These are phyloP conservation scores for Melikaiella ostensackeni DNA, from an alignment of 2,888 invertebrate genomes.

Conservation along the genomic window DNA sequence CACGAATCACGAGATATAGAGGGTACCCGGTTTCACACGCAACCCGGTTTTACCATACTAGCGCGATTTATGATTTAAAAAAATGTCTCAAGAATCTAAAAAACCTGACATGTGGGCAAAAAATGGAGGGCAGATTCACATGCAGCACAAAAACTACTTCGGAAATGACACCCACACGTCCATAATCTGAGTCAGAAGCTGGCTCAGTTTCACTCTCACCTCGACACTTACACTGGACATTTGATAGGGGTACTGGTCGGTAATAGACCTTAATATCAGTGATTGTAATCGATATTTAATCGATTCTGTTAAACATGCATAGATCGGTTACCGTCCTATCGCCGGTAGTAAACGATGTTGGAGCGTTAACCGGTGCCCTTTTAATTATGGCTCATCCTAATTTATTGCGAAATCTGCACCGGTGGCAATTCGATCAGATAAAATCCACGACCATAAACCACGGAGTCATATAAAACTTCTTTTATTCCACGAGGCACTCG, in stretches of 20 bases:
- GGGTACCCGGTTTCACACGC: no score
- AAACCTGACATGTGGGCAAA: no score
- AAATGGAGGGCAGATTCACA: no score
- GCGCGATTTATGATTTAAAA: no score
- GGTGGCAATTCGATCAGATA: slow-evolving; percentile 75
- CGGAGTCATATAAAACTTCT: slow-evolving; percentile 35
- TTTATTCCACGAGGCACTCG: slow-evolving; percentile 17
- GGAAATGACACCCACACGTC: neutral
- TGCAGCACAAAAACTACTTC: no score
- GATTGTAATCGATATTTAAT: slow-evolving; percentile 41
- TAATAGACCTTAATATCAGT: slow-evolving; percentile 38
- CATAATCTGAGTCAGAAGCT: slow-evolving; percentile 23
- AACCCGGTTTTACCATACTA: no score
- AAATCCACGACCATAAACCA: slow-evolving; percentile 47
- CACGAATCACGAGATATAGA: no score
- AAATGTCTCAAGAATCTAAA: no score
- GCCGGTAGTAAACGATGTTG: slow-evolving; percentile 6
- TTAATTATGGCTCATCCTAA: slow-evolving; percentile 72
- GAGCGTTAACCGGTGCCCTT: slow-evolving; percentile 56
- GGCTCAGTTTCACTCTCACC: neutral
- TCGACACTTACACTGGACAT: slow-evolving; percentile 30
- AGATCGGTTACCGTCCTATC: slow-evolving; percentile 38
- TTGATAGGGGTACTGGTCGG: slow-evolving; percentile 19
- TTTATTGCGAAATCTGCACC: slow-evolving; percentile 75
- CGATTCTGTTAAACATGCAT: slow-evolving; percentile 37